Conservation (phyloP, 1,140 invertebrate species). For the Matsumurasca onukii region DNA sequence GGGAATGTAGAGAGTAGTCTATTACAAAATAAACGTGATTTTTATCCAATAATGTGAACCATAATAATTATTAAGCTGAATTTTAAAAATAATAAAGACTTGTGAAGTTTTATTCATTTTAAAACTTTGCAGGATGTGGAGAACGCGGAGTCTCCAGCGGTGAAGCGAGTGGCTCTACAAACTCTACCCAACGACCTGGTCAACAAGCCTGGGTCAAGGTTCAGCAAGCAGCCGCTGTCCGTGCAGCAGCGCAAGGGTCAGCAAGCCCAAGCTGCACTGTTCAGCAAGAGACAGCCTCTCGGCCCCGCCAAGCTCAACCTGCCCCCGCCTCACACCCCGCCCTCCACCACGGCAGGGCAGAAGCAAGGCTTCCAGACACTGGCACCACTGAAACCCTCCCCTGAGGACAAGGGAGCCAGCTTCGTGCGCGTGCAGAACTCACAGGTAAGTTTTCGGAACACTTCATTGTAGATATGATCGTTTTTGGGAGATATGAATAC, state of each 20-base stretch:
- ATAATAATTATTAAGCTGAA: too few relatives aligned
- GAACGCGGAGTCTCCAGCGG: conserved; percentile 1
- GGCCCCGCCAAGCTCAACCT: background rate
- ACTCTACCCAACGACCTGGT: background rate
- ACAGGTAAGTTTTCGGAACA: conserved; percentile 37
- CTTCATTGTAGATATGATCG: background rate
- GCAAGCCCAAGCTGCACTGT: background rate
- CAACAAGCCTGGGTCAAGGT: background rate
- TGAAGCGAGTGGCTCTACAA: conserved; percentile 1
- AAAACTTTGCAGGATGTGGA: too few relatives aligned
- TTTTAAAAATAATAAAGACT: too few relatives aligned
- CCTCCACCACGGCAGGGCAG: too few relatives aligned
- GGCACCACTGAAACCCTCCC: conserved; percentile 13
- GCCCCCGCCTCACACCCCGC: too few relatives aligned
- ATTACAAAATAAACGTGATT: too few relatives aligned
- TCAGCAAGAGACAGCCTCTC: background rate
- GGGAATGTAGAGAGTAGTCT: too few relatives aligned
- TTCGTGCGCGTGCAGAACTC: conserved; percentile 41
- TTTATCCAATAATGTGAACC: conserved; percentile 34
- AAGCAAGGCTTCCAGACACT: conserved; percentile 28
- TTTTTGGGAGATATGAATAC: too few relatives aligned
- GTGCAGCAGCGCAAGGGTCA: background rate
- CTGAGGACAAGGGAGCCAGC: conserved; percentile 32
- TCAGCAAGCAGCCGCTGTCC: background rate
- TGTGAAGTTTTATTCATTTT: background rate